Percentiles rank a stretch among this genome's conserved stretches.
These are phyloP conservation scores for Deladenus siricidicola DNA, from an alignment of 2,888 invertebrate species.

Conservation along the genomic window DNA sequence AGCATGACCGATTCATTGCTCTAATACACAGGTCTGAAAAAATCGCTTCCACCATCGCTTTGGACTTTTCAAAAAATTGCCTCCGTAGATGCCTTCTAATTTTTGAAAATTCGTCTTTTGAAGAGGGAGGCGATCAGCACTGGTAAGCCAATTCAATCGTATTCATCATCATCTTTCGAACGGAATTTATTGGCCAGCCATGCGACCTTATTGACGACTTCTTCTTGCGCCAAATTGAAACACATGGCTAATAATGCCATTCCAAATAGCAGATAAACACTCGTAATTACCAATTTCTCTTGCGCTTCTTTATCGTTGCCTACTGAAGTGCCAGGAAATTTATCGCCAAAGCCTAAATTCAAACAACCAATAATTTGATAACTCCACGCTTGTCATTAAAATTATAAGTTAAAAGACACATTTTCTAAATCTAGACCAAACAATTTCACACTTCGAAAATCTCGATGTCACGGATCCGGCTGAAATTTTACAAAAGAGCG, in stretches of 20 bases:
- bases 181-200: constrained; percentile 51
- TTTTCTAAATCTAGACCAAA: too few species aligned
- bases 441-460: too few species aligned
- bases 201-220: constrained; percentile 34
- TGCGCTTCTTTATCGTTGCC: constrained; percentile 55
- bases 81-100: too few species aligned
- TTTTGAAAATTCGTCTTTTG: too few species aligned
- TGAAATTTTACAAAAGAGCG: too few species aligned
- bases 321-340: constrained; percentile 52
- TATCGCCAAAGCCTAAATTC: constrained; percentile 64
- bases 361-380: background rate
- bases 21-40: too few species aligned
- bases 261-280: constrained; percentile 79
- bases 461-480: too few species aligned
- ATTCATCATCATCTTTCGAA: constrained; percentile 48
- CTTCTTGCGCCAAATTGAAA: constrained; percentile 74
- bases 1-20: too few species aligned
- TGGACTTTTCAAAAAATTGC: too few species aligned
- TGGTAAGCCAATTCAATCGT: constrained; percentile 28
- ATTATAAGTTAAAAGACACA: too few species aligned
- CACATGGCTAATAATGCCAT: constrained; percentile 90
- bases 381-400: background rate
- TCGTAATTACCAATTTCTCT: constrained; percentile 66
- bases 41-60: too few species aligned
- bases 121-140: too few species aligned